Conservation (phyloP, 64 coral and sea anemone species). For the Trachythela sp. region DNA sequence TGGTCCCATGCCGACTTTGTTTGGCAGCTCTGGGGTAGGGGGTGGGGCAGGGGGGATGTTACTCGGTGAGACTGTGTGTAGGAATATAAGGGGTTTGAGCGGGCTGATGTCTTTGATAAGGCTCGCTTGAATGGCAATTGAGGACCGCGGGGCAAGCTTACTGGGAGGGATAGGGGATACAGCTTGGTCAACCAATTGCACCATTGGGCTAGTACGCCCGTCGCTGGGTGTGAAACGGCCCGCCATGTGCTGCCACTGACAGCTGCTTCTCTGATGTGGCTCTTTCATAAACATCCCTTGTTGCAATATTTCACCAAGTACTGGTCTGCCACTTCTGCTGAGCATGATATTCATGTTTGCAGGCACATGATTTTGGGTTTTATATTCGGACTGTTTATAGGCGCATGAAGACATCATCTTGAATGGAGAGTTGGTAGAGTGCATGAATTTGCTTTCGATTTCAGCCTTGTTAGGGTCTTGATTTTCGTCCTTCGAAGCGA, state of each 20-base stretch:
- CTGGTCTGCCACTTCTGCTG: background rate
- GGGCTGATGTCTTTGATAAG: conserved; percentile 86
- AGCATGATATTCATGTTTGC: background rate
- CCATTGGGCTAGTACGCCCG: background rate
- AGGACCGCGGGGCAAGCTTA: conserved; percentile 58
- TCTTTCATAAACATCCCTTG: background rate
- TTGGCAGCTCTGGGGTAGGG: background rate
- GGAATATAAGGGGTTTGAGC: conserved; percentile 71
- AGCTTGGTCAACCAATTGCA: conserved; percentile 61
- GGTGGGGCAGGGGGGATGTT: background rate
- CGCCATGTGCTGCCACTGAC: background rate
- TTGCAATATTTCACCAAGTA: background rate
- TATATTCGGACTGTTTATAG: conserved; percentile 50
- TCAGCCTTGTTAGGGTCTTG: background rate
- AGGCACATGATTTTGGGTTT: background rate
- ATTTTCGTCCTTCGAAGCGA: background rate
- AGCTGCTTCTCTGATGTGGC: background rate
- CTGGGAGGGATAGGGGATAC: conserved; percentile 49
- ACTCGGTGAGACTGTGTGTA: background rate
- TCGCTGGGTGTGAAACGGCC: background rate
- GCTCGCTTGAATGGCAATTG: conserved; percentile 83
- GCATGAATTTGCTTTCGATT: background rate
- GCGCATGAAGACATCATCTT: background rate
- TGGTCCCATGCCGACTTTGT: background rate
- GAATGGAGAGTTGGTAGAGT: background rate